Evolutionary conservation across 2,113 vertebrate species (phyloP).

Genomic region (Candoia aspera): DNA sequence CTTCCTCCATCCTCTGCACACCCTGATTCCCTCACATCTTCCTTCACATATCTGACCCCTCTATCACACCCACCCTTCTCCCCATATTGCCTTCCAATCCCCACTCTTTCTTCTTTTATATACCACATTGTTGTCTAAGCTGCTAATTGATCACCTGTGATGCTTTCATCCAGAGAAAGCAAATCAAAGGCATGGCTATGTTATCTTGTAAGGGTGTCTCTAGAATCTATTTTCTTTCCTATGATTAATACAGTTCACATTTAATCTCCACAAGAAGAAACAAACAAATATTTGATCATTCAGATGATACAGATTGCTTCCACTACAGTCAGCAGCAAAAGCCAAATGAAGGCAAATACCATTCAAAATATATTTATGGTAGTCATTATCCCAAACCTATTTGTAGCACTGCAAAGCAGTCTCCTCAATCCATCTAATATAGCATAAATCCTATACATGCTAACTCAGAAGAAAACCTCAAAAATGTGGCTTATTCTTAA

Average conservation of each 20-base stretch:
- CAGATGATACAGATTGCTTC: background rate
- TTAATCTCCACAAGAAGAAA: background rate
- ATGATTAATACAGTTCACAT: background rate
- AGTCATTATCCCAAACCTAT: constrained; percentile 41
- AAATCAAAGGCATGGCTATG: constrained; percentile 25
- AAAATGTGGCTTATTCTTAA: background rate
- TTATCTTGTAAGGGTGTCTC: constrained; percentile 21
- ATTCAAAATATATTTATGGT: constrained; percentile 27
- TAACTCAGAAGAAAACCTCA: background rate
- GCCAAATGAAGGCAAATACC: background rate
- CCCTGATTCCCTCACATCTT: background rate
- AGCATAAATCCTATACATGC: background rate
- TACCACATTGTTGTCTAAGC: background rate
- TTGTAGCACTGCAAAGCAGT: constrained; percentile 23
- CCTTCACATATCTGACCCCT: too few relatives aligned
- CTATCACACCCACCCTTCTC: background rate
- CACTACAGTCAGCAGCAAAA: background rate
- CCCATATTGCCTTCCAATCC: background rate
- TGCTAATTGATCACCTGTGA: background rate
- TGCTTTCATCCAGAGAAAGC: constrained; percentile 8
- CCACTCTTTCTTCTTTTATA: background rate
- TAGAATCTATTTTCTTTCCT: fast-evolving
- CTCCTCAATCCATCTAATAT: constrained; percentile 20
- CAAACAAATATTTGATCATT: background rate
- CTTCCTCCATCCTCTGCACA: background rate